phyloP scores from a whole-genome alignment of 2,113 vertebrate genomes.

The Sinosuthora webbiana region DNA sequence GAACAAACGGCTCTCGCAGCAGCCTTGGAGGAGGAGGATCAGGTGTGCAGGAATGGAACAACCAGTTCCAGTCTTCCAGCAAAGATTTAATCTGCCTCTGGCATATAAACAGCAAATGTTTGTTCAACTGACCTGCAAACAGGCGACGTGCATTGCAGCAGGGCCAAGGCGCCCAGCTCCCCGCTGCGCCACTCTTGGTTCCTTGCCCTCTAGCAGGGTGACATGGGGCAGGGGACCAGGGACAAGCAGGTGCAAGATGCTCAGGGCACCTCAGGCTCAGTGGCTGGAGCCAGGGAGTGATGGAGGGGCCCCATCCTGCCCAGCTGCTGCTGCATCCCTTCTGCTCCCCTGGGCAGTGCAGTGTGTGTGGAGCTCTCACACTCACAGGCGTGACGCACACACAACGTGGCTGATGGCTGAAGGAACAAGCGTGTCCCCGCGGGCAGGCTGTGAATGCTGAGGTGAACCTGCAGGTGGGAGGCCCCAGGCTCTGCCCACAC shows the following conservation, averaged over 20 bases:
- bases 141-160: neutral
- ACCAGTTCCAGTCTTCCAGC: slow-evolving; percentile 59
- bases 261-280: neutral
- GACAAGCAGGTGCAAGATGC: neutral
- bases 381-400: neutral
- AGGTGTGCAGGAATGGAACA: slow-evolving; percentile 56
- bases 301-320: neutral
- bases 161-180: neutral
- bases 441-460: neutral
- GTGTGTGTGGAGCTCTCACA: fast-evolving
- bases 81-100: slow-evolving; percentile 63
- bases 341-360: neutral
- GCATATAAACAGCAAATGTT: slow-evolving; percentile 61
- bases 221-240: neutral
- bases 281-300: neutral
- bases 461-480: neutral
- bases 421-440: neutral
- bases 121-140: slow-evolving; percentile 55
- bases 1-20: neutral
- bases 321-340: neutral
- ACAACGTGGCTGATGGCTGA: neutral
- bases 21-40: neutral
- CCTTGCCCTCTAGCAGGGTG: neutral
- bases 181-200: neutral
- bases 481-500: neutral